A percentile compares a stretch with the other conserved stretches of the same genome.
Evolutionary conservation across 2,797 vertebrate species (phyloP).

Genomic region (Spondyliosoma cantharus): DNA sequence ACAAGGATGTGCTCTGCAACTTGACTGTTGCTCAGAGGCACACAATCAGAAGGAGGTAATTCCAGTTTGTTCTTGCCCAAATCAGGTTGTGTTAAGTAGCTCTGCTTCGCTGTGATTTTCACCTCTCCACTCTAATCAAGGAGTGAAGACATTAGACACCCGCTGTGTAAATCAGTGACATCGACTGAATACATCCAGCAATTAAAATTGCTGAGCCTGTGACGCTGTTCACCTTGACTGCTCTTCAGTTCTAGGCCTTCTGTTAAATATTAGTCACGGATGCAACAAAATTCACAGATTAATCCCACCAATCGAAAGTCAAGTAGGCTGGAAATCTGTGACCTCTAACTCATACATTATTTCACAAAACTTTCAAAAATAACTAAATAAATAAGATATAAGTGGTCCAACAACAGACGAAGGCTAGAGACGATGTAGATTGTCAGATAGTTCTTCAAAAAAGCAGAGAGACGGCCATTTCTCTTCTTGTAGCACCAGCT

Average conservation of each 20-base stretch:
- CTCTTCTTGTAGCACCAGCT: neutral
- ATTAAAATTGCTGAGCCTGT: slow-evolving; percentile 15
- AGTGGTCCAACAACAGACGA: neutral
- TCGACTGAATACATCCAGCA: slow-evolving; percentile 20
- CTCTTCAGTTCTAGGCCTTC: slow-evolving; percentile 22
- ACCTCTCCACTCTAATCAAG: slow-evolving; percentile 42
- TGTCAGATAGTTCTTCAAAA: neutral
- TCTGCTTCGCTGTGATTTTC: slow-evolving; percentile 27
- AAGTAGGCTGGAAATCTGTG: neutral
- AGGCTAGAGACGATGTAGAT: neutral
- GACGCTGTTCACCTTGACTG: slow-evolving; percentile 8
- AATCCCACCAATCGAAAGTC: neutral
- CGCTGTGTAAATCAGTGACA: slow-evolving; percentile 48
- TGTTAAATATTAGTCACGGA: neutral
- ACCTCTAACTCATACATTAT: neutral
- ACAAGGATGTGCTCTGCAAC: no score
- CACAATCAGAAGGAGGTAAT: no score
- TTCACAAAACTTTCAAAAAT: no score
- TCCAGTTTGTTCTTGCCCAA: neutral
- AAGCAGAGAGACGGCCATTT: neutral
- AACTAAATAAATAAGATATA: neutral
- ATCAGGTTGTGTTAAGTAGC: neutral
- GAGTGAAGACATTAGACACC: slow-evolving; percentile 36
- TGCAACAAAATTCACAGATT: neutral
- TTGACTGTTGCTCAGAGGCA: no score